These are phyloP conservation scores for Clarias magur DNA, from an alignment of 2,113 vertebrate species.

Conservation along the genomic window DNA sequence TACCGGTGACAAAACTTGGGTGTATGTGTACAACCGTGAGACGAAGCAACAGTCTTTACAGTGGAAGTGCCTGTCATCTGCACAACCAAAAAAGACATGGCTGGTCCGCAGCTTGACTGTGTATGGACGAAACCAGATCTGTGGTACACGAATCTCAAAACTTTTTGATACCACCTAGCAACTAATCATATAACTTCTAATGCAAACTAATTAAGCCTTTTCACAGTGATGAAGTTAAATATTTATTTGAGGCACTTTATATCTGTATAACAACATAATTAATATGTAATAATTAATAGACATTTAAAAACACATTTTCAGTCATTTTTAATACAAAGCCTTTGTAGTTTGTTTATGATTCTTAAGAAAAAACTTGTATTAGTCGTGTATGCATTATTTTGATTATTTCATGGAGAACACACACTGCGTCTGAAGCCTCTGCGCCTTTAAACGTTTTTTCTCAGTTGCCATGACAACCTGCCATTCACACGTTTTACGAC, in stretches of 20 bases:
- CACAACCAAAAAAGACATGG: too few relatives aligned
- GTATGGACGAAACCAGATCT: too few relatives aligned
- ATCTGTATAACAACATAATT: not conserved
- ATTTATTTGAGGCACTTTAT: not conserved
- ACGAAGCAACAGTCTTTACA: too few relatives aligned
- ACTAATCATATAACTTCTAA: not conserved
- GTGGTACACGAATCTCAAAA: too few relatives aligned
- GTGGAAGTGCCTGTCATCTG: too few relatives aligned
- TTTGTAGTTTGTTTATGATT: not conserved
- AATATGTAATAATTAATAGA: not conserved
- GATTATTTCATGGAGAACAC: not conserved
- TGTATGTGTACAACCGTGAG: too few relatives aligned
- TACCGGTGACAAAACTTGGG: too few relatives aligned
- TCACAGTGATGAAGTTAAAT: not conserved
- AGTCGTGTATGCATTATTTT: not conserved
- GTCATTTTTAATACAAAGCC: not conserved
- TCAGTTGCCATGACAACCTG: constrained; percentile 41
- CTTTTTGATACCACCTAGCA: not conserved
- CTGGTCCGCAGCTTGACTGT: too few relatives aligned
- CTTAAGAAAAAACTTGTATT: not conserved
- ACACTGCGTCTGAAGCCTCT: not conserved
- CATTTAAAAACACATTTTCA: not conserved
- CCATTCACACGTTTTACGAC: constrained; percentile 44
- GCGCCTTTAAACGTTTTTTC: not conserved
- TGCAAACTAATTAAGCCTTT: not conserved